phyloP scores from a whole-genome alignment of 2,888 invertebrate genomes.

The Archaeoteleia sp. region DNA sequence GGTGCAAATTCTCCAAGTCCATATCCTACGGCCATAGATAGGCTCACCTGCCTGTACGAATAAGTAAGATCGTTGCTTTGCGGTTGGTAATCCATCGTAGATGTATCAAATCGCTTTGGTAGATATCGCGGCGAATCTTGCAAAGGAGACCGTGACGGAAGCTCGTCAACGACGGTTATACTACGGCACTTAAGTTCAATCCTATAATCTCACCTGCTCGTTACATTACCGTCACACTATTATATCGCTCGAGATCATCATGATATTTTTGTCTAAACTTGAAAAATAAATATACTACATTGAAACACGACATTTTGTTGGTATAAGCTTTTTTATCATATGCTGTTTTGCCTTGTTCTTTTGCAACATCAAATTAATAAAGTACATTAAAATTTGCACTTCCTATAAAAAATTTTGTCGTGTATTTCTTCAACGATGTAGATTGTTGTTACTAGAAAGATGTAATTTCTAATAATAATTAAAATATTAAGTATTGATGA shows the following conservation, averaged over 20 bases:
- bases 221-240: neutral
- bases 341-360: too few species aligned
- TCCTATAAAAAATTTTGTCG: too few species aligned
- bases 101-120: slow-evolving; percentile 28
- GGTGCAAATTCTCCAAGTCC: slow-evolving; percentile 25
- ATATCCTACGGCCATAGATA: slow-evolving; percentile 31
- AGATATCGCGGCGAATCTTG: slow-evolving; percentile 30
- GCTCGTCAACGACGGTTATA: slow-evolving; percentile 29
- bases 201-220: slow-evolving; percentile 51
- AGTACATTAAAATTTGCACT: too few species aligned
- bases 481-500: too few species aligned
- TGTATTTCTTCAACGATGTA: too few species aligned
- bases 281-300: neutral
- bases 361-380: too few species aligned
- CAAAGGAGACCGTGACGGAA: slow-evolving; percentile 20
- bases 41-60: slow-evolving; percentile 43
- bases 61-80: slow-evolving; percentile 15
- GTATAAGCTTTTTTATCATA: too few species aligned
- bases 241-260: slow-evolving; percentile 11
- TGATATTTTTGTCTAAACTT: neutral
- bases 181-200: slow-evolving; percentile 16
- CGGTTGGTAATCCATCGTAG: slow-evolving; percentile 4
- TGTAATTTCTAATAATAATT: too few species aligned
- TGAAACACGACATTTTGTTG: too few species aligned
- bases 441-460: too few species aligned